Base-by-base conservation (phyloP, 2,113 vertebrate genomes). In the Rhabdomys dilectus region DNA sequence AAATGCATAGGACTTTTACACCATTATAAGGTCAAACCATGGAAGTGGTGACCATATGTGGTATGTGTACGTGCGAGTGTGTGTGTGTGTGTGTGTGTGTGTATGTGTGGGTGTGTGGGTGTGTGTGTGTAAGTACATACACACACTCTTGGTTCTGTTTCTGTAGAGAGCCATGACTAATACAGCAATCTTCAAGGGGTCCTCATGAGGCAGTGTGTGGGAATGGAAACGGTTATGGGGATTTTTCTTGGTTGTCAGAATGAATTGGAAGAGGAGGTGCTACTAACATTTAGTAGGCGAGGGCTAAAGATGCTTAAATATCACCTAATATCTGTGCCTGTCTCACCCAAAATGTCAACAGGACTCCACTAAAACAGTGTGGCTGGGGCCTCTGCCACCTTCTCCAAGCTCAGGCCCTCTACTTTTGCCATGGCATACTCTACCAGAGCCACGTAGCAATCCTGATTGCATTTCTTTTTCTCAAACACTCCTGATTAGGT, bases 181-280 rank as follows among this genome's bases (percentile, higher is more conserved):
- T 24, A 58, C 26, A 72, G n/a, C 11, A 4, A 86, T 29, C 42
- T 94, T 80, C 86, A 3, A 62, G 29, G 29, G 78, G 60, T 66
- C 64, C 42, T 75, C 45, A 17, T 15, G n/a, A 92, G 48, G n/a
- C 48, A 64, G 7, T 86, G 72, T 68, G 81, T 48, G 39, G 84
- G 26, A 82, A 95, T 29, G n/a, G 53, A 96, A 72, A 89, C 2
- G 34, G 24, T 34, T 62, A 42, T 80, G 10, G 36, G 53, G 75
- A 85, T 85, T 64, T 62, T 76, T 86, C 70, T 64, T 21, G 24
- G 21, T 77, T 96, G 56, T 96, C 80, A 93, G 73, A 84, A 92
- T 66, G 75, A 95, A 84, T 94, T 34, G 21, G 73, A 58, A 93
- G n/a, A 92, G 86, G 42, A 88, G 70, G 48, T 76, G 42, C 70